Evolutionary conservation across 2,888 invertebrate species (phyloP).

Genomic region (Barypeithes pellucidus): DNA sequence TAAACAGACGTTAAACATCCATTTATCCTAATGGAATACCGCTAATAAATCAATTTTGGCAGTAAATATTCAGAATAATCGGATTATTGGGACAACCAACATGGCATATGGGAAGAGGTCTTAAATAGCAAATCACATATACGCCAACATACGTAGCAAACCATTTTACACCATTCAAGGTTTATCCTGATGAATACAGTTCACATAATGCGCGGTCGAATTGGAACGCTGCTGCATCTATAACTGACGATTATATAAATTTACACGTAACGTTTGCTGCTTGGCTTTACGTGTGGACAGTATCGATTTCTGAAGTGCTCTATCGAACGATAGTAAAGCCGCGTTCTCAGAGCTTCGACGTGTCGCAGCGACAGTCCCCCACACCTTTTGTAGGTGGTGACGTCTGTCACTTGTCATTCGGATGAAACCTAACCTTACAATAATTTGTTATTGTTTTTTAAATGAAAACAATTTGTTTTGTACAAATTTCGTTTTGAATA

Average conservation of each 20-base stretch:
- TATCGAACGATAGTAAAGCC: no score
- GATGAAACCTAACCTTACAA: no score
- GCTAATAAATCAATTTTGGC: conserved; percentile 50
- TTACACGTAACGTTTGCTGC: conserved; percentile 18
- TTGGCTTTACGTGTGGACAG: neutral
- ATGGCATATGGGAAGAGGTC: conserved; percentile 50
- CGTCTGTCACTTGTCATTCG: no score
- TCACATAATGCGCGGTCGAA: conserved; percentile 36
- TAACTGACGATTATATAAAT: conserved; percentile 37
- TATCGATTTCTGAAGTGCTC: no score
- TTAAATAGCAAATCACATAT: conserved; percentile 51
- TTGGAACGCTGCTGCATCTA: conserved; percentile 31
- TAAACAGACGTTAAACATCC: conserved; percentile 31
- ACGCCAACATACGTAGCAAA: conserved; percentile 53
- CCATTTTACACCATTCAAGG: conserved; percentile 51
- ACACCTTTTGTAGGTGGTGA: no score
- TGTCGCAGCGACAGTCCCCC: no score
- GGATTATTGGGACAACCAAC: conserved; percentile 45
- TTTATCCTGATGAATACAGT: conserved; percentile 47
- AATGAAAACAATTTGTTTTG: no score
- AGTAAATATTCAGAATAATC: conserved; percentile 51
- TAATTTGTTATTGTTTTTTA: no score
- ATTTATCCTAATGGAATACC: conserved; percentile 43
- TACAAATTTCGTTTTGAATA: no score
- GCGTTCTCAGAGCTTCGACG: no score